Evolutionary conservation across 2,113 vertebrate genomes (phyloP), one percentile per base, ranked within the genome.

Genomic region (Lucifuga dentata): DNA sequence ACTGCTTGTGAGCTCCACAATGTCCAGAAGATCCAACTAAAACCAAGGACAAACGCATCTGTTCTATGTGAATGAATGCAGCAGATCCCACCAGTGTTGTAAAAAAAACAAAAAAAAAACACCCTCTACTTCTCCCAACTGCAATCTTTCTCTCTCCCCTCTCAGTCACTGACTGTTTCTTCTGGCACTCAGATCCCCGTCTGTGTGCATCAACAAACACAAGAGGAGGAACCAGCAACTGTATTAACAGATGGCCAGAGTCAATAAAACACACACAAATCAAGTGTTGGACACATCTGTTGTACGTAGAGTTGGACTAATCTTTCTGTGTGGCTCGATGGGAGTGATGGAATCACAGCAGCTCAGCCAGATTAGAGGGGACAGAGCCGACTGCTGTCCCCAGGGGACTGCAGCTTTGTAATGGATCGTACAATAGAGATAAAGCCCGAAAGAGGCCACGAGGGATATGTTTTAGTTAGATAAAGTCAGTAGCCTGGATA

Each of bases 221-320:
- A 56, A 79, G 79, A 74, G 78, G 77, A 86, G 78, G 88, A 92
- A 85, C 86, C 76, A 86, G 89, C 87, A 91, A 92, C 92, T 92
- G 92, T 91, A 93, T 93, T 93, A 94, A 93, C 93, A 93, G 92
- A 93, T 93, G 92, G 91, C 83, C 85, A 89, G 87, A 93, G 92
- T 93, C 92, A 94, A 94, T 93, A 92, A 93, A 92, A 89, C 87
- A 89, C 85, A 79, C 90, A 93, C 89, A 93, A 91, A 92, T 90
- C 90, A 90, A 81, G 82, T 68, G 79, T 44, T 66, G 77, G 85
- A 91, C 90, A 90, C 92, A 92, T 92, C 90, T 93, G 91, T 79
- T 89, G 80, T 63, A 77, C 53, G 68, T 11, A 51, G 80, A 82
- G 81, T 78, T 74, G 12, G 80, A 84, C 86, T 89, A 86, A 90